A percentile compares a stretch with the other conserved stretches of the same genome.
These are phyloP conservation scores for Rallus crepitans DNA, from an alignment of 2,797 vertebrate species.

Conservation along the genomic window DNA sequence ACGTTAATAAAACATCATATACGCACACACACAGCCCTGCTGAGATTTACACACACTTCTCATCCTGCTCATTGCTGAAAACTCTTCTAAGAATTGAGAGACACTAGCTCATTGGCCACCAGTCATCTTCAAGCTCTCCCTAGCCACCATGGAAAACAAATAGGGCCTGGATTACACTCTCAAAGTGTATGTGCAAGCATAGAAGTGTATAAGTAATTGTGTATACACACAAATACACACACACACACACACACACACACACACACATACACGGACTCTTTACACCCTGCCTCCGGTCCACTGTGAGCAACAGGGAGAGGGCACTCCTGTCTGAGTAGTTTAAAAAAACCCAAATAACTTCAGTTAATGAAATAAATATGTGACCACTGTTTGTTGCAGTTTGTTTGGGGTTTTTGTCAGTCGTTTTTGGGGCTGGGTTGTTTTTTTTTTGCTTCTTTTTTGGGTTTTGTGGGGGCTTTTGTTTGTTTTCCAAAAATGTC, in stretches of 20 bases:
- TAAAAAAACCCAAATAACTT: background rate
- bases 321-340: background rate
- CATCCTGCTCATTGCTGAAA: background rate
- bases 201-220: too few relatives aligned
- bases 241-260: too few relatives aligned
- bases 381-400: background rate
- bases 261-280: background rate
- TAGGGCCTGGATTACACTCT: background rate
- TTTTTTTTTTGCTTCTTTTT: background rate
- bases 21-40: fast-evolving
- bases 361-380: background rate
- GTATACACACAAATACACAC: too few relatives aligned
- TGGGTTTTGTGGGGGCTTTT: background rate
- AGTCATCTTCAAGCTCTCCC: background rate
- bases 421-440: too few relatives aligned
- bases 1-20: background rate
- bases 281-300: background rate
- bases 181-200: background rate
- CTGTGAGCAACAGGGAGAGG: background rate
- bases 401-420: too few relatives aligned
- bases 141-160: background rate
- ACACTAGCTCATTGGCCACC: background rate
- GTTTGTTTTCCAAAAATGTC: background rate
- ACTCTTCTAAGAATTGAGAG: background rate
- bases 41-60: background rate